Conservation (phyloP, 1,140 invertebrate species). For the Mylabris phalerata region DNA sequence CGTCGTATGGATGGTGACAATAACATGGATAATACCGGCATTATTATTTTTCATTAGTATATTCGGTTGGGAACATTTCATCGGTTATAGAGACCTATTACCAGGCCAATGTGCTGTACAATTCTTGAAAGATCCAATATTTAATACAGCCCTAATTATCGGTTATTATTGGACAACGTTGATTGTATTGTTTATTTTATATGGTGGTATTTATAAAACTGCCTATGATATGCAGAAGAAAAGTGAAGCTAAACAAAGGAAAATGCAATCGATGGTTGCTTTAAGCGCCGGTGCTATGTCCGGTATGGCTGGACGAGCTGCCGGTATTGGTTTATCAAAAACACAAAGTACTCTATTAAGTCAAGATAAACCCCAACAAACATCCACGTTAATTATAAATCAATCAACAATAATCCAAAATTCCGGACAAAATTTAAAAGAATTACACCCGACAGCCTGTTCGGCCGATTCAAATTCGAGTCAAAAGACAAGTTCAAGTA, state of each 20-base stretch:
- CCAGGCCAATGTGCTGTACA: conserved; percentile 93
- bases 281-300: conserved; percentile 80
- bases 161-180: conserved; percentile 97
- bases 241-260: conserved; percentile 88
- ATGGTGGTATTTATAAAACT: conserved; percentile 96
- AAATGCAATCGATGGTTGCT: conserved; percentile 90
- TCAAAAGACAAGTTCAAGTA: conserved; percentile 56
- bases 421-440: conserved; percentile 20
- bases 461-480: conserved; percentile 53
- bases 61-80: conserved; percentile 98
- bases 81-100: conserved; percentile 80
- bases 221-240: conserved; percentile 98
- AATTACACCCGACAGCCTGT: conserved; percentile 26
- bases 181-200: conserved; percentile 87
- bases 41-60: conserved; percentile 97
- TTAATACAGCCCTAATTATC: conserved; percentile 96
- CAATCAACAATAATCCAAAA: not conserved
- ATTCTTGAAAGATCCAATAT: conserved; percentile 95
- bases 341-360: conserved; percentile 63
- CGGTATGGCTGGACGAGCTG: conserved; percentile 80
- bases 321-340: conserved; percentile 76
- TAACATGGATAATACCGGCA: conserved; percentile 97
- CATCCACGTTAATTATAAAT: conserved; percentile 14
- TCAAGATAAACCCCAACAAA: conserved; percentile 57
- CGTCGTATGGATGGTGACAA: conserved; percentile 88